Evolutionary conservation across 1,140 invertebrate species (phyloP), one percentile per base, ranked within the genome.

Genomic region (Tetramorium parvispinum): DNA sequence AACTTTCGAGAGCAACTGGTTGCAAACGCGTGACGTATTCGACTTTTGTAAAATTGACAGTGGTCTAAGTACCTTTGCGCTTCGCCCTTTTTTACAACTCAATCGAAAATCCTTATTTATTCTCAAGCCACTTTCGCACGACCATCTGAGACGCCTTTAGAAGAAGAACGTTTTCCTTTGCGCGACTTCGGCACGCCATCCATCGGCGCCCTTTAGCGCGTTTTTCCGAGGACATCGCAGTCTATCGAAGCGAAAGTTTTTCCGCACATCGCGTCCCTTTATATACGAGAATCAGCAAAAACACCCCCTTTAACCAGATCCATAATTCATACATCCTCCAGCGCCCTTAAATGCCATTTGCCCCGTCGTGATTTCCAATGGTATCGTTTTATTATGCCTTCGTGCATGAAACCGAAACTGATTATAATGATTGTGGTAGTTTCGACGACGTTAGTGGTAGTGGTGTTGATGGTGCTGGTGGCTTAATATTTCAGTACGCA

Each of bases 241-340:
- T 90, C 89, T 90, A 90, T 90, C 81, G 81, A 73, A 51, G 73
- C 77, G 46, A 53, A 88, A 82, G 70, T 86, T 91, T 90, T 88
- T 85, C 75, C 49, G 49, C 27, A 6, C 24, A 24, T 59, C 66
- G 40, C 46, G 32, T 85, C 87, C 73, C 88, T 83, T 88, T 91
- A 81, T 70, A 75, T 49, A 87, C 77, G 79, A n/a, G 88, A 92
- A 92, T 92, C 89, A 91, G 89, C 90, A 93, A 91, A 92, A 92
- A 87, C 85, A 85, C 71, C 46, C 87, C 82, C 10, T 61, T 37
- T 32, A 73, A 73, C 79, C 40, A 65, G 81, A 91, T 93, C 92
- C 89, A 91, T 92, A 92, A 91, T 93, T 92, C 91, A 92, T 94
- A 92, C 86, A 89, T 88, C 88, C 89, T 91, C 87, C 88, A 91